Evolutionary conservation across 2,797 vertebrate genomes (phyloP).

Genomic region (Sarcophilus harrisii): DNA sequence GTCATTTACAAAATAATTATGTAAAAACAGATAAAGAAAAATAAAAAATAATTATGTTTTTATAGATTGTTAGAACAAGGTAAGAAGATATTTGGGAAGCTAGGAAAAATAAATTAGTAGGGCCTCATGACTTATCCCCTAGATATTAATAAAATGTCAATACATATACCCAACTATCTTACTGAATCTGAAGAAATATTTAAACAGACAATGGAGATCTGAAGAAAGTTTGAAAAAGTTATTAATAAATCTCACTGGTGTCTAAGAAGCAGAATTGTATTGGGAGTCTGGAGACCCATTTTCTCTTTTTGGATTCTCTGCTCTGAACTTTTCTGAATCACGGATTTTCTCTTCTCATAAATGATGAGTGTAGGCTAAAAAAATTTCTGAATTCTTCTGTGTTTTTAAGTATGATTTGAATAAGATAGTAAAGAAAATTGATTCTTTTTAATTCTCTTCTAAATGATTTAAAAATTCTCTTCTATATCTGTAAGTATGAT

Average conservation of each 20-base stretch:
- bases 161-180: background rate
- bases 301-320: background rate
- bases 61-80: background rate
- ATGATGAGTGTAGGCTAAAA: background rate
- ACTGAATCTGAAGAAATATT: background rate
- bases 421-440: background rate
- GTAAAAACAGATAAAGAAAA: slow-evolving; percentile 1
- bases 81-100: background rate
- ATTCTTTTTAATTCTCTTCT: background rate
- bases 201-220: background rate
- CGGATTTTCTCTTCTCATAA: background rate
- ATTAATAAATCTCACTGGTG: background rate
- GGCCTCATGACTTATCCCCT: background rate
- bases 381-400: background rate
- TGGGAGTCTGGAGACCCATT: background rate
- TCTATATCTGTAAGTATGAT: background rate
- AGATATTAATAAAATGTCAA: background rate
- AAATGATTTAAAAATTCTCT: background rate
- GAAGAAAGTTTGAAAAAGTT: background rate
- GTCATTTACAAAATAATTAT: background rate
- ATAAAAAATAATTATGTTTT: slow-evolving; percentile 20
- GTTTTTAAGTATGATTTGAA: background rate
- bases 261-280: background rate
- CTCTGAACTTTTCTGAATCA: background rate
- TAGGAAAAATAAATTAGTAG: background rate